Percentiles rank a stretch among this genome's conserved stretches.
phyloP scores from a whole-genome alignment of 92 coral and sea anemone genomes.

The Scolanthus callimorphus region DNA sequence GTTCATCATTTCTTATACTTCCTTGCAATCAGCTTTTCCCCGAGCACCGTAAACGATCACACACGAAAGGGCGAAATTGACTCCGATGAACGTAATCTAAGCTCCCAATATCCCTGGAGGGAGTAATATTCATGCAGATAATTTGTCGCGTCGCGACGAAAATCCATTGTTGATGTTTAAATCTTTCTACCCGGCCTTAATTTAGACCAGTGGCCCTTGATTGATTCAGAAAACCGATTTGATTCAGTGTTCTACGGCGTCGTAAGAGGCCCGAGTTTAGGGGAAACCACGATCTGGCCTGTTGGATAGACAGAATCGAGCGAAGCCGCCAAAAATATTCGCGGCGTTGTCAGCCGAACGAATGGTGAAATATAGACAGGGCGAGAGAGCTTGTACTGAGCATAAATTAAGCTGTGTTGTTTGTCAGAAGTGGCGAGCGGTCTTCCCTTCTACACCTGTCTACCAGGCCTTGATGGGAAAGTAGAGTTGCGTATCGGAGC shows the following conservation, averaged over 20 bases:
- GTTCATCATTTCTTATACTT: slow-evolving; percentile 37
- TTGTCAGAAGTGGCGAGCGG: slow-evolving; percentile 32
- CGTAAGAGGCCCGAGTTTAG: slow-evolving; percentile 6
- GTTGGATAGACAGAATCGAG: slow-evolving; percentile 3
- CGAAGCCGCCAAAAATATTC: slow-evolving; percentile 7
- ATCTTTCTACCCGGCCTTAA: slow-evolving; percentile 26
- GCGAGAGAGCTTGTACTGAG: slow-evolving; percentile 40
- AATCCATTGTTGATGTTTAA: slow-evolving; percentile 6
- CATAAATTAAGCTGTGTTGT: slow-evolving; percentile 58
- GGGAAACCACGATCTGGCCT: slow-evolving; percentile 15
- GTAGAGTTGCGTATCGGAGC: slow-evolving; percentile 19
- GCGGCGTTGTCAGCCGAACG: slow-evolving; percentile 9
- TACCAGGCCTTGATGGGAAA: slow-evolving; percentile 31
- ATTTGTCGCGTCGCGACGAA: not conserved
- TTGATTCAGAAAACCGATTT: slow-evolving; percentile 69
- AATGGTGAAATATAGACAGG: slow-evolving; percentile 26
- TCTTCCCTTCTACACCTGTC: slow-evolving; percentile 45
- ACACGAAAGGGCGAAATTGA: slow-evolving; percentile 4
- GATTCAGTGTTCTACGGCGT: slow-evolving; percentile 42
- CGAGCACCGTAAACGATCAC: slow-evolving; percentile 5
- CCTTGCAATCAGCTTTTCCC: slow-evolving; percentile 15
- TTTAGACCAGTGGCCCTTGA: slow-evolving; percentile 53
- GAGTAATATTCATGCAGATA: not conserved
- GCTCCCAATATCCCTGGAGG: not conserved
- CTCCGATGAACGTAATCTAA: slow-evolving; percentile 1